These are phyloP conservation scores for Carcina quercana DNA, from an alignment of 2,888 invertebrate species.

Conservation along the genomic window DNA sequence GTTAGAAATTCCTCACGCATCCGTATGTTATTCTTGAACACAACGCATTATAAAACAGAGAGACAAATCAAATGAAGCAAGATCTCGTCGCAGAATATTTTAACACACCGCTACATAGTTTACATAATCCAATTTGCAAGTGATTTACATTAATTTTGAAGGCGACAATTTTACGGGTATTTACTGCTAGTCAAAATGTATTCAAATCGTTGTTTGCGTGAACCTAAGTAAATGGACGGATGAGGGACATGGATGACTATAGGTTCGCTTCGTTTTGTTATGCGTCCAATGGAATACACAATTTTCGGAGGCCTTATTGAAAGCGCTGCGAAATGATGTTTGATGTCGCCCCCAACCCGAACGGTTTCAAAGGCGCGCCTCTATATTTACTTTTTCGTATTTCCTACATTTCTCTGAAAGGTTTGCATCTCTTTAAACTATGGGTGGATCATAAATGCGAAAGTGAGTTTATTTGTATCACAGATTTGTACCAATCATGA, in stretches of 20 bases:
- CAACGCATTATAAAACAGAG: too few relatives aligned
- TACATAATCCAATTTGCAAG: conserved; percentile 47
- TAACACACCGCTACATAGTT: conserved; percentile 36
- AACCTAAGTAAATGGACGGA: conserved; percentile 50
- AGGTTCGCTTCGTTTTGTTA: conserved; percentile 22
- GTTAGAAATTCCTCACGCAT: too few relatives aligned
- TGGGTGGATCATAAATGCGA: too few relatives aligned
- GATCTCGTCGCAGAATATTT: conserved; percentile 22
- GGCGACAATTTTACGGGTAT: conserved; percentile 42
- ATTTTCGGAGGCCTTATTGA: conserved; percentile 28
- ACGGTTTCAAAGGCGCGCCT: conserved; percentile 26
- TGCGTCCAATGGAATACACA: conserved; percentile 29
- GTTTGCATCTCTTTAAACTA: too few relatives aligned
- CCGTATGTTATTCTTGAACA: too few relatives aligned
- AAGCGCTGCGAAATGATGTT: conserved; percentile 22
- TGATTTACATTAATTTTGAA: conserved; percentile 44
- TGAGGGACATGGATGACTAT: conserved; percentile 19
- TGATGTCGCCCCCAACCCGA: conserved; percentile 19
- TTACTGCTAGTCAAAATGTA: conserved; percentile 42
- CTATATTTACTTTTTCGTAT: conserved; percentile 4
- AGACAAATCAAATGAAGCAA: conserved; percentile 3
- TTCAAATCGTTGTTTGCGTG: conserved; percentile 44
- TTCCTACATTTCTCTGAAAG: not conserved
- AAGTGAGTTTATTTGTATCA: too few relatives aligned
- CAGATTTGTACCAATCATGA: too few relatives aligned